Conservation (phyloP, 2,113 vertebrate genomes). For the Cyanoliseus patagonus region DNA sequence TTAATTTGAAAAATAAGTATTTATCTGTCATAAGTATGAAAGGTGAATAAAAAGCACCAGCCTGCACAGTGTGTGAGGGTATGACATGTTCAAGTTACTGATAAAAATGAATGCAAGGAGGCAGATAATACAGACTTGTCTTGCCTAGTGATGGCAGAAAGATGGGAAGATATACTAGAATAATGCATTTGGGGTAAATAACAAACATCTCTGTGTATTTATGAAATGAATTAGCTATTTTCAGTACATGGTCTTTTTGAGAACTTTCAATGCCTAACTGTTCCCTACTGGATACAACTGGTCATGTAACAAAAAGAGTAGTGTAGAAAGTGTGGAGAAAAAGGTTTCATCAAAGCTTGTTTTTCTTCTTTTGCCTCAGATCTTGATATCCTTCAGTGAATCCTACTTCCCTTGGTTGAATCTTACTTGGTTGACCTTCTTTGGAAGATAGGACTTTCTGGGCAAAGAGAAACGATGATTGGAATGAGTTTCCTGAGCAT, state of each 20-base stretch:
- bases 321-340: background rate
- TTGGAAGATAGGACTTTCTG: background rate
- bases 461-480: background rate
- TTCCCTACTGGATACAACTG: background rate
- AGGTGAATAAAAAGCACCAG: background rate
- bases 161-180: background rate
- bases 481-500: background rate
- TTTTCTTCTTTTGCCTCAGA: background rate
- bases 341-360: background rate
- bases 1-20: background rate
- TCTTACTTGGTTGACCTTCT: background rate
- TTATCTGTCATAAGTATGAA: background rate
- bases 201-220: background rate
- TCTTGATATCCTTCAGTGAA: background rate
- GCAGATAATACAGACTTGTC: background rate
- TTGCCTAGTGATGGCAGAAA: background rate
- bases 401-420: background rate
- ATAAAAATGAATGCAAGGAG: background rate
- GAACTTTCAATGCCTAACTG: background rate
- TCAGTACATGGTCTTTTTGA: background rate
- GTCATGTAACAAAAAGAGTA: background rate
- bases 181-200: background rate
- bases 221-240: background rate
- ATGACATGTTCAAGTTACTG: background rate
- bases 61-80: background rate